phyloP scores from a whole-genome alignment of 2,888 invertebrate genomes.

The Carcina quercana region DNA sequence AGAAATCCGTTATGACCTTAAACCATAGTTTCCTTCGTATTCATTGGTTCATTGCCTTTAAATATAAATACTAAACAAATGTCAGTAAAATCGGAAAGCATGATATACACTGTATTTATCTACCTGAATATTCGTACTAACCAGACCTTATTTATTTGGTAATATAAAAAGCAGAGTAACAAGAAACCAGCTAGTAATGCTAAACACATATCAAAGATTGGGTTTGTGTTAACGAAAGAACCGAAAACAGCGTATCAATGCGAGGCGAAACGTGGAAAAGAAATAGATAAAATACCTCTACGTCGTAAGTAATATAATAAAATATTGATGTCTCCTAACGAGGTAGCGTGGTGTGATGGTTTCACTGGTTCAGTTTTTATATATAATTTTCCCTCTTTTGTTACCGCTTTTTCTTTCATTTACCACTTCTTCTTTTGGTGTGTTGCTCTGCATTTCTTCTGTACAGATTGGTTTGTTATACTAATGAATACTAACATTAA shows the following conservation, averaged over 20 bases:
- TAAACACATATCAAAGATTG: slow-evolving; percentile 61
- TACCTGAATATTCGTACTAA: slow-evolving; percentile 43
- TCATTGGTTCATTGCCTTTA: too few species aligned
- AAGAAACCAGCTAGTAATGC: slow-evolving; percentile 41
- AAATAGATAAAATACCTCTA: slow-evolving; percentile 30
- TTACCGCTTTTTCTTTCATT: slow-evolving; percentile 27
- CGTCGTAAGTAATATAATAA: slow-evolving; percentile 54
- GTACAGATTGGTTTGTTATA: slow-evolving; percentile 33
- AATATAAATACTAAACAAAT: too few species aligned
- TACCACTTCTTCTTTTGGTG: slow-evolving; percentile 35
- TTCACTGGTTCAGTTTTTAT: slow-evolving; percentile 32
- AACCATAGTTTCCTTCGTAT: too few species aligned
- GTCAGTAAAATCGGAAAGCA: slow-evolving; percentile 45
- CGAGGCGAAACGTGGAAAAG: slow-evolving; percentile 38
- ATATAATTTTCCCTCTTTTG: slow-evolving; percentile 37
- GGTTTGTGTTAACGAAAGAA: slow-evolving; percentile 47
- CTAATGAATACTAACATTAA: slow-evolving; percentile 34
- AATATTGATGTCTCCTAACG: slow-evolving; percentile 52
- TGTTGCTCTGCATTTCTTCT: slow-evolving; percentile 53
- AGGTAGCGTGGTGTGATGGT: slow-evolving; percentile 66
- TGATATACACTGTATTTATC: slow-evolving; percentile 19
- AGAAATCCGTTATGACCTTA: too few species aligned
- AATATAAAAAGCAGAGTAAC: slow-evolving; percentile 55
- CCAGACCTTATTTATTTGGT: slow-evolving; percentile 55
- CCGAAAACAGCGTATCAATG: slow-evolving; percentile 43